Conservation (phyloP, 2,888 invertebrate species). For the Coleophora deauratella region DNA sequence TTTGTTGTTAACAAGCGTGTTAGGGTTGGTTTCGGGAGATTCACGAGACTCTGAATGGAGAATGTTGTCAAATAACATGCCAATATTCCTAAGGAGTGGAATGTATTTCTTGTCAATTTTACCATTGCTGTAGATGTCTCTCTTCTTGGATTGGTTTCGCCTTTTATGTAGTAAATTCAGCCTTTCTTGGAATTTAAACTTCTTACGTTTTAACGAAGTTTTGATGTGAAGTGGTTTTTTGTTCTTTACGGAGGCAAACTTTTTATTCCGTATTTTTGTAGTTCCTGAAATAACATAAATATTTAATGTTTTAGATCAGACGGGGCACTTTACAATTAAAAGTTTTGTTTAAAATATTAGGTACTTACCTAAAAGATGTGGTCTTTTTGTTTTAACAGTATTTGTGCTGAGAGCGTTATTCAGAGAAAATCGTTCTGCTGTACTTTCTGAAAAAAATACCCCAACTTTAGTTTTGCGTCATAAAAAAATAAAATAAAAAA, state of each 20-base stretch:
- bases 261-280: slow-evolving; percentile 18
- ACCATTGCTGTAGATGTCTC: slow-evolving; percentile 42
- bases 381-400: slow-evolving; percentile 19
- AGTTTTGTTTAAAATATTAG: too few relatives aligned
- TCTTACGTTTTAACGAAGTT: slow-evolving; percentile 45
- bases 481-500: too few relatives aligned
- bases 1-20: slow-evolving; percentile 3
- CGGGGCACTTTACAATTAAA: too few relatives aligned
- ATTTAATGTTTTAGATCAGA: neutral
- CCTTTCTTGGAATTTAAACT: slow-evolving; percentile 32
- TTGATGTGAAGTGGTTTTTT: slow-evolving; percentile 43
- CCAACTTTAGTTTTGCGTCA: neutral
- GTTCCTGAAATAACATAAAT: slow-evolving; percentile 22
- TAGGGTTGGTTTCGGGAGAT: slow-evolving; percentile 27
- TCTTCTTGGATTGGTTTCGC: slow-evolving; percentile 39
- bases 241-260: slow-evolving; percentile 36
- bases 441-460: slow-evolving; percentile 22
- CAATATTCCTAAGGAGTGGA: slow-evolving; percentile 55
- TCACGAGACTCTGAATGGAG: slow-evolving; percentile 41
- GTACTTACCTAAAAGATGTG: slow-evolving; percentile 24
- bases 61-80: slow-evolving; percentile 57
- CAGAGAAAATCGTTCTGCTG: slow-evolving; percentile 23
- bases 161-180: slow-evolving; percentile 25
- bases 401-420: slow-evolving; percentile 20
- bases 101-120: slow-evolving; percentile 45